Conservation (phyloP, 2,888 invertebrate species). For the Ormyrus thymus region DNA sequence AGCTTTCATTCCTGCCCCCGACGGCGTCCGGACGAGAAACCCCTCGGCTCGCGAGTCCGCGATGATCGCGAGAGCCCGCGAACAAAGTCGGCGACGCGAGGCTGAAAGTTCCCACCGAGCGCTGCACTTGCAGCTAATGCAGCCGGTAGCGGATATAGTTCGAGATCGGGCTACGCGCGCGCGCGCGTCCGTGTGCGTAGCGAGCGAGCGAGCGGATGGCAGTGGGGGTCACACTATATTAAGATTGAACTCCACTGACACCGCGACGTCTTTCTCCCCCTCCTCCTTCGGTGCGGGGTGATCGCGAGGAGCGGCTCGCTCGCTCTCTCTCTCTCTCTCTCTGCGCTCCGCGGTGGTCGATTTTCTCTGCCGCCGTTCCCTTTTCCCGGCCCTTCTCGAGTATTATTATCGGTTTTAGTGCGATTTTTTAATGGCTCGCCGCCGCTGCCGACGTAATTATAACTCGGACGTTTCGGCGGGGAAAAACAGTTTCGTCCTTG, state of each 20-base stretch:
- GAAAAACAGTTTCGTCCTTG: too few species aligned
- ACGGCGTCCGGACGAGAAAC: too few species aligned
- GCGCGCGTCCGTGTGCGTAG: background rate
- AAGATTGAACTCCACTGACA: constrained; percentile 75
- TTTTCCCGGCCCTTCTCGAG: background rate
- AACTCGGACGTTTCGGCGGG: too few species aligned
- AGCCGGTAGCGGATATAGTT: constrained; percentile 43
- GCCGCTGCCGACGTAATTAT: too few species aligned
- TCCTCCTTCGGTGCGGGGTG: constrained; percentile 36
- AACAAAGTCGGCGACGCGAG: too few species aligned
- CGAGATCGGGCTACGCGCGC: background rate
- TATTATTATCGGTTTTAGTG: too few species aligned
- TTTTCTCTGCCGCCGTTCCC: background rate
- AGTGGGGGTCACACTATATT: constrained; percentile 75
- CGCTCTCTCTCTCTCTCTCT: constrained; percentile 7
- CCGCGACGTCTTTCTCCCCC: constrained; percentile 61
- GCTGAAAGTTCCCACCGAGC: too few species aligned
- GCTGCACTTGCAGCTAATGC: too few species aligned
- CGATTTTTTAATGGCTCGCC: too few species aligned
- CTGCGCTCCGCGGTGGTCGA: constrained; percentile 39
- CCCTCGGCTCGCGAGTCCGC: too few species aligned
- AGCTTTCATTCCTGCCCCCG: too few species aligned
- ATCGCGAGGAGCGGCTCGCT: constrained; percentile 3
- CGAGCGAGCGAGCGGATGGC: constrained; percentile 32
- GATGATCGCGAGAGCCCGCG: too few species aligned